phyloP scores from a whole-genome alignment of 2,888 invertebrate species.

The Plebejus melissa region DNA sequence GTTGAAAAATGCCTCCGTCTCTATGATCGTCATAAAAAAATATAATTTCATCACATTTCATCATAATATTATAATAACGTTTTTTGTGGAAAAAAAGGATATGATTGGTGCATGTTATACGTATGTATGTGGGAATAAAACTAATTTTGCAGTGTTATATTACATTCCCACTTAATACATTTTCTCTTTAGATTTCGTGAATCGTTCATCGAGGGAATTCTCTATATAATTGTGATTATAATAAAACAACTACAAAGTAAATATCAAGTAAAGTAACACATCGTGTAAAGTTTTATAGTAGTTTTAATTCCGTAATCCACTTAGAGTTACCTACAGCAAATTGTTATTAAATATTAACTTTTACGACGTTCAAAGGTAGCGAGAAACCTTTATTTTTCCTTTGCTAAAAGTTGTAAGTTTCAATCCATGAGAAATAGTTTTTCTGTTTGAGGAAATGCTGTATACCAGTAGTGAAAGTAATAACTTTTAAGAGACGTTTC shows the following conservation, averaged over 20 bases:
- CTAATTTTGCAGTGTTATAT: no score
- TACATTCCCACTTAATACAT: no score
- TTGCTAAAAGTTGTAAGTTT: not conserved
- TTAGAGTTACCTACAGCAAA: slow-evolving; percentile 10
- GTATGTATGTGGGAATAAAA: no score
- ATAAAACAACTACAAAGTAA: no score
- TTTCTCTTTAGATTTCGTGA: no score
- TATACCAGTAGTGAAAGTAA: not conserved
- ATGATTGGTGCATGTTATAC: not conserved
- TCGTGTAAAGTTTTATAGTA: not conserved
- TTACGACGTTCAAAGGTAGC: slow-evolving; percentile 11
- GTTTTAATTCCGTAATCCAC: not conserved
- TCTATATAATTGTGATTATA: no score
- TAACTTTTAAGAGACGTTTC: slow-evolving; percentile 9
- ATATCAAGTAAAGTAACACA: not conserved
- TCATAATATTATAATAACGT: not conserved
- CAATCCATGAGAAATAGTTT: slow-evolving; percentile 8
- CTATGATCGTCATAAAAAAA: no score
- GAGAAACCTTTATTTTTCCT: slow-evolving; percentile 22
- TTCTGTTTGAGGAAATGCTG: not conserved
- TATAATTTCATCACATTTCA: not conserved
- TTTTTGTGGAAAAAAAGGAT: not conserved
- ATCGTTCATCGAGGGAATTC: no score
- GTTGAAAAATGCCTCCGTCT: not conserved
- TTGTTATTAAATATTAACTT: slow-evolving; percentile 15